Conservation (phyloP, 2,113 vertebrate genomes). For the Lasiurus borealis region DNA sequence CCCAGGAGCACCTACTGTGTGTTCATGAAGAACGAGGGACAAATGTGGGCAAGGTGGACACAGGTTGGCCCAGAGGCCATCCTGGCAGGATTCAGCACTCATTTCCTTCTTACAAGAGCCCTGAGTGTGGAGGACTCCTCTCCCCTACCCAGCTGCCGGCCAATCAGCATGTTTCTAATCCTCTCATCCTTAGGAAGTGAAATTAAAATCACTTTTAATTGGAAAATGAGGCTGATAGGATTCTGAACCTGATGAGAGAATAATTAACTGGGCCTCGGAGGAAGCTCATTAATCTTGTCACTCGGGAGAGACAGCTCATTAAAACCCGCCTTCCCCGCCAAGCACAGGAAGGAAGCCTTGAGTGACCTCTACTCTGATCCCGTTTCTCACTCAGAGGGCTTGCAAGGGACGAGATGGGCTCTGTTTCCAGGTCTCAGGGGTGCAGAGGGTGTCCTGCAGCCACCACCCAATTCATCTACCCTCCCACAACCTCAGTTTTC, state of each 20-base stretch:
- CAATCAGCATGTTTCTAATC: neutral
- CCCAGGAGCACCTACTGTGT: neutral
- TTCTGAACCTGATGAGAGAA: conserved; percentile 77
- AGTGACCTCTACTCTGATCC: neutral
- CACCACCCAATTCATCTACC: neutral
- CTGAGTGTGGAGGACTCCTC: neutral
- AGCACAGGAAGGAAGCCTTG: neutral
- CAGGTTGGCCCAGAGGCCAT: neutral
- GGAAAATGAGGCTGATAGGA: conserved; percentile 78
- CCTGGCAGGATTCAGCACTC: neutral
- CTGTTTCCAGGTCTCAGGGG: neutral
- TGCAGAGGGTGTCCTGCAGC: neutral
- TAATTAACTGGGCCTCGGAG: conserved; percentile 79
- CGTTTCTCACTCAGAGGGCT: neutral
- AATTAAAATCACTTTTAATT: conserved; percentile 84
- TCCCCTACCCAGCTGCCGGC: neutral
- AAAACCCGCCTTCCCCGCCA: neutral
- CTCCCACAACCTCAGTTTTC: neutral
- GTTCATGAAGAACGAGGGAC: neutral
- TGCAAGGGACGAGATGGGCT: fast-evolving
- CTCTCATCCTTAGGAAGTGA: conserved; percentile 75
- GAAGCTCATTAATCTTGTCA: conserved; percentile 82
- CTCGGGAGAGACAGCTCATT: conserved; percentile 76
- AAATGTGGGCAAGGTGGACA: neutral
- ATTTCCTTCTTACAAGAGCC: neutral